Base-by-base conservation (phyloP, 2,113 vertebrate genomes). In the Tragelaphus strepsiceros region DNA sequence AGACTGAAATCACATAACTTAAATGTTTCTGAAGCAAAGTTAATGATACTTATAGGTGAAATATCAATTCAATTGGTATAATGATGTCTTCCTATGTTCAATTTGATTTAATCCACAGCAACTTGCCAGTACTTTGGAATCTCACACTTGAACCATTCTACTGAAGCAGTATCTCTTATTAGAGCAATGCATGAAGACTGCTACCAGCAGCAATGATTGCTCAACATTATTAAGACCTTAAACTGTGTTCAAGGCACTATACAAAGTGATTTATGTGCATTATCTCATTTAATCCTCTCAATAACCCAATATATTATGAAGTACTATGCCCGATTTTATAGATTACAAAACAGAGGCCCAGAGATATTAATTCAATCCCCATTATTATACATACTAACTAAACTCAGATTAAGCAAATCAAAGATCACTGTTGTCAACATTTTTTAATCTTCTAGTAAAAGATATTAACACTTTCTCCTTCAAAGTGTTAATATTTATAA, bases 401-500 rank as follows among this genome's bases (percentile, higher is more conserved):
- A 94, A 56, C 9, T 88, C 14, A 49, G 8, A 59, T 88, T 74
- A 96, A 78, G 16, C 43, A 74, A 74, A 86, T 87, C 7, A 91
- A 96, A 78, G 28, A 6, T 67, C 17, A 32, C 46, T 90, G 35
- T 61, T 80, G 9, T 12, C 32, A 95, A 26, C 54, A 84, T 32
- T 96, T 90, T 84, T 91, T 77, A 77, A 64, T 78, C 3, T 92
- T 56, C 92, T 90, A 39, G 43, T 51, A 56, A 90, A 95, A 94
- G 21, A 94, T 32, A 74, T 64, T 16, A 51, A 49, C 19, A 64
- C 28, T 5, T 54, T 12, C 71, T 88, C 22, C 35, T 87, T 46
- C 7, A 85, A 93, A 90, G 32, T 74, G 28, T 78, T 82, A 83
- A 19, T 80, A 96, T n/a, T 53, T 53, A 82, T 74, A 53, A 78